Evolutionary conservation across 2,113 vertebrate species (phyloP).

Genomic region (Atherinomorus stipes): DNA sequence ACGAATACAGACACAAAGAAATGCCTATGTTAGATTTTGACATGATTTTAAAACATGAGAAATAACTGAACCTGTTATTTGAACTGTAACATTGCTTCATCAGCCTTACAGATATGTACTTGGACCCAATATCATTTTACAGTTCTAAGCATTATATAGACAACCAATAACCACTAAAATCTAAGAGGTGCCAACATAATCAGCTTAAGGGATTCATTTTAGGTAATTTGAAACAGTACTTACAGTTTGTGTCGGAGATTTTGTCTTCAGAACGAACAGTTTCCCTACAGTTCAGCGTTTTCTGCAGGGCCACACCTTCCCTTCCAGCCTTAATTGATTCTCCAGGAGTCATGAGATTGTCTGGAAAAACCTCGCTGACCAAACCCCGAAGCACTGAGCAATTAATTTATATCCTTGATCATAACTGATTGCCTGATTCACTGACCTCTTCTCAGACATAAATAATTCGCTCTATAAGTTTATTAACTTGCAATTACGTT

Average conservation of each 20-base stretch:
- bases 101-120: no score
- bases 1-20: background rate
- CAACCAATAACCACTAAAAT: background rate
- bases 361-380: slow-evolving; percentile 1
- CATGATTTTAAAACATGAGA: background rate
- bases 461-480: background rate
- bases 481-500: no score
- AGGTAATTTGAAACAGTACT: slow-evolving; percentile 33
- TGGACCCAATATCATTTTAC: background rate
- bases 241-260: slow-evolving; percentile 4
- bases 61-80: background rate
- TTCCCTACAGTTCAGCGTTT: background rate
- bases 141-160: background rate
- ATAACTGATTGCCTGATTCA: background rate
- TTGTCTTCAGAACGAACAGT: slow-evolving; percentile 3
- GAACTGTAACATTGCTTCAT: background rate
- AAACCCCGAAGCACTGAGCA: background rate
- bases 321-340: slow-evolving; percentile 5
- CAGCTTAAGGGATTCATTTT: background rate
- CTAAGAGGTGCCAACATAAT: background rate
- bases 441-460: background rate
- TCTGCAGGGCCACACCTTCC: slow-evolving; percentile 7
- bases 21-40: background rate
- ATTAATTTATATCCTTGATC: background rate
- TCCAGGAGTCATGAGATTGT: slow-evolving; percentile 38